A percentile compares a stretch with the other conserved stretches of the same genome.
Evolutionary conservation across 2,888 invertebrate species (phyloP).

Genomic region (Sarcophaga variegata): DNA sequence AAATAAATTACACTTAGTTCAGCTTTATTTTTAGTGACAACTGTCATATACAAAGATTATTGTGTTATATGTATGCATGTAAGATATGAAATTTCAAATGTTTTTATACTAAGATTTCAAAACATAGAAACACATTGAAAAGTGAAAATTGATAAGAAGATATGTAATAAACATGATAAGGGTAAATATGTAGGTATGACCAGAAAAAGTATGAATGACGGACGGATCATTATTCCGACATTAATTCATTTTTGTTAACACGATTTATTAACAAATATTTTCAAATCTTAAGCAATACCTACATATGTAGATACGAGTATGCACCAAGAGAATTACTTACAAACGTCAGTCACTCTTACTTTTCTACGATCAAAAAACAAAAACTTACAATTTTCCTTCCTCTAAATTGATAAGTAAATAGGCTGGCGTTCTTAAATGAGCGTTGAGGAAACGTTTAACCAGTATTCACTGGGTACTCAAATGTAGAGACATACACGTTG

Average conservation of each 20-base stretch:
- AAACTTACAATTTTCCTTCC: constrained; percentile 20
- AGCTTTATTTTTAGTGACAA: constrained; percentile 11
- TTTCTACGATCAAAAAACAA: constrained; percentile 10
- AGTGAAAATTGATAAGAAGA: constrained; percentile 8
- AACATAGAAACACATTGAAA: not conserved
- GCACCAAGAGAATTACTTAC: not conserved
- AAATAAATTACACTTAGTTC: constrained; percentile 43
- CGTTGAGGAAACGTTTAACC: too few relatives aligned
- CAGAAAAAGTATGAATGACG: too few relatives aligned
- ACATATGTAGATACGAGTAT: not conserved
- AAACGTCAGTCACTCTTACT: constrained; percentile 35
- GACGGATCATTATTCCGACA: too few relatives aligned
- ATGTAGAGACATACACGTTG: constrained; percentile 12
- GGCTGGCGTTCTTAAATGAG: too few relatives aligned
- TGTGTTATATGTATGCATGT: too few relatives aligned
- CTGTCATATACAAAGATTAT: too few relatives aligned
- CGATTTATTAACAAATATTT: not conserved
- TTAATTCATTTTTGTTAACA: too few relatives aligned
- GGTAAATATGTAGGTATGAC: not conserved
- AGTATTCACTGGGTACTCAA: too few relatives aligned
- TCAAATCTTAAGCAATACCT: not conserved
- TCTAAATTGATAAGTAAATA: too few relatives aligned
- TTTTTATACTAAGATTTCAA: constrained; percentile 12
- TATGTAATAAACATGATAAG: not conserved
- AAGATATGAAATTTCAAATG: too few relatives aligned